These are phyloP conservation scores for Danaus chrysippus DNA, from an alignment of 2,888 invertebrate species.

Conservation along the genomic window DNA sequence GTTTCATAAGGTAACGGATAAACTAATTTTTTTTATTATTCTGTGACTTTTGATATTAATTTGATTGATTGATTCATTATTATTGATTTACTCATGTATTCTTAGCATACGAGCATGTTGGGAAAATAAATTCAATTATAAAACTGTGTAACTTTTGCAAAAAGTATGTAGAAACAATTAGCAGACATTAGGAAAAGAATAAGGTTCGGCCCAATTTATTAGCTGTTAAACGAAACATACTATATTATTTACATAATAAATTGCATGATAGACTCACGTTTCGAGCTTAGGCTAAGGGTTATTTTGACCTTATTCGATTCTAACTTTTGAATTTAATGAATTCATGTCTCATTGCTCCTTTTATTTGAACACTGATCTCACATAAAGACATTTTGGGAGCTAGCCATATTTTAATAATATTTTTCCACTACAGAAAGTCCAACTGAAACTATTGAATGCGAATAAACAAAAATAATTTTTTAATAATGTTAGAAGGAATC, in stretches of 20 bases:
- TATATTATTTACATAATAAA: slow-evolving; percentile 31
- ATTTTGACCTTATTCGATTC: slow-evolving; percentile 32
- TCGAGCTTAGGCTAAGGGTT: slow-evolving; percentile 39
- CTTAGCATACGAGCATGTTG: no score
- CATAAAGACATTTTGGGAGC: neutral
- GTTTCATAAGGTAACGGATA: no score
- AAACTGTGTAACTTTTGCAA: no score
- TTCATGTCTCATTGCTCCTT: slow-evolving; percentile 6
- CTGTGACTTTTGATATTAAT: no score
- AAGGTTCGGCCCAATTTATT: slow-evolving; percentile 19
- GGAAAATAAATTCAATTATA: no score
- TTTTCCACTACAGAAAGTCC: no score
- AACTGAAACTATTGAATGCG: no score
- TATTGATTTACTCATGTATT: no score
- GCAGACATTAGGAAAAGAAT: slow-evolving; percentile 7
- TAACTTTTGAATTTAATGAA: slow-evolving; percentile 13
- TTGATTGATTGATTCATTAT: no score
- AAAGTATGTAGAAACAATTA: slow-evolving; percentile 7
- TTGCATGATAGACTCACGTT: slow-evolving; percentile 47
- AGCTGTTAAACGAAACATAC: slow-evolving; percentile 25
- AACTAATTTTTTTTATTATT: no score
- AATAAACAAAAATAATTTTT: no score
- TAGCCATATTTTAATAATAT: neutral
- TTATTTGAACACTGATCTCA: neutral
- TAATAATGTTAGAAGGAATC: no score